Evolutionary conservation across 2,113 vertebrate species (phyloP).

Genomic region (Menidia beryllina): DNA sequence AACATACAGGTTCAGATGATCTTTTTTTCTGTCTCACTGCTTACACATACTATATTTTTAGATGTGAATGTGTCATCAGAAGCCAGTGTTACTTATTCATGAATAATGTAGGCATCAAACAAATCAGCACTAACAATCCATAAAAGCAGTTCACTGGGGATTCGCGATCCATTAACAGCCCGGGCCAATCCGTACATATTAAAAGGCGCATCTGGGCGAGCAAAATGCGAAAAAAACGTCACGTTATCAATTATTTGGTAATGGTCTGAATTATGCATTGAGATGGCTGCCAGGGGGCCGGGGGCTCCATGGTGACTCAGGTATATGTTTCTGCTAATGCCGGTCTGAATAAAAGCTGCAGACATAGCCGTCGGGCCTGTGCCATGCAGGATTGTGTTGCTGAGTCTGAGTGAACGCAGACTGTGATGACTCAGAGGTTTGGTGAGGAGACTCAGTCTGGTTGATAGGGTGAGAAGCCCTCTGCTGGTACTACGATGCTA

Average conservation of each 20-base stretch:
- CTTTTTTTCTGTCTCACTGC: not conserved
- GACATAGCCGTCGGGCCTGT: slow-evolving; percentile 15
- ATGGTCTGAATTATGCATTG: slow-evolving; percentile 59
- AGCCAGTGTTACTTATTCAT: not conserved
- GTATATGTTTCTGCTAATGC: slow-evolving; percentile 24
- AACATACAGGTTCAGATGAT: not conserved
- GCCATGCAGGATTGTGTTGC: slow-evolving; percentile 9
- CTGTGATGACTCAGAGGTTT: slow-evolving; percentile 58
- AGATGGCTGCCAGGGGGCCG: slow-evolving; percentile 31
- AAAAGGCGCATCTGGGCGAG: slow-evolving; percentile 26
- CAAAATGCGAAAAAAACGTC: slow-evolving; percentile 36
- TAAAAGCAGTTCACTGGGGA: not conserved
- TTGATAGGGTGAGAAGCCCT: slow-evolving; percentile 52
- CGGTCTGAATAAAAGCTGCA: slow-evolving; percentile 6
- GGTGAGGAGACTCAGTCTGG: not conserved
- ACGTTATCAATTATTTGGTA: slow-evolving; percentile 60
- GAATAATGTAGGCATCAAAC: not conserved
- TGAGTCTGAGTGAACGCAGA: slow-evolving; percentile 13
- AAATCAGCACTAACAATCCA: not conserved
- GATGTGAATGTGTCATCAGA: slow-evolving; percentile 5
- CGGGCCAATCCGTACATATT: not conserved
- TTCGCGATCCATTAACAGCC: slow-evolving; percentile 1
- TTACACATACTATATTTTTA: not conserved
- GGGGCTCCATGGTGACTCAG: slow-evolving; percentile 35
- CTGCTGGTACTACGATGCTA: slow-evolving; percentile 46